A percentile compares a stretch with the other conserved stretches of the same genome.
Conservation (phyloP, 2,797 vertebrate genomes). For the Lerista edwardsae region DNA sequence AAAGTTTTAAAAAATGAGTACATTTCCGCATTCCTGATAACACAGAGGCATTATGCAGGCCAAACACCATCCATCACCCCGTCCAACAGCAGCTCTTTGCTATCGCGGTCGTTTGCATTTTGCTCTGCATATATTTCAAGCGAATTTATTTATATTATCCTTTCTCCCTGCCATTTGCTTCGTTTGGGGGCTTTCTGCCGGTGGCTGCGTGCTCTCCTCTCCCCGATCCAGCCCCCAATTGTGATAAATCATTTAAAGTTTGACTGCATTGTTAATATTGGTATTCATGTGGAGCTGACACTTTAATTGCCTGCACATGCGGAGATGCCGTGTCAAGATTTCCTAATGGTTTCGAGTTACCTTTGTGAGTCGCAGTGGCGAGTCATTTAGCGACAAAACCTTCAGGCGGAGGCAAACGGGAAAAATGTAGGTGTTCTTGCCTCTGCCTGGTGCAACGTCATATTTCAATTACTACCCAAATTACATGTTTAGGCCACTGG, state of each 20-base stretch:
- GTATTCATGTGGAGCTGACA: constrained; percentile 27
- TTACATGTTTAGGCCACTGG: background rate
- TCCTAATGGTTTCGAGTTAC: constrained; percentile 45
- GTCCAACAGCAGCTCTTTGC: background rate
- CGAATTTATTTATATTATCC: constrained; percentile 23
- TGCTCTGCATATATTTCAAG: constrained; percentile 30
- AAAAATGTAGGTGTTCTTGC: constrained; percentile 35
- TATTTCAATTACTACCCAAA: constrained; percentile 47
- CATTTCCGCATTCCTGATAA: background rate
- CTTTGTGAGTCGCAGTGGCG: constrained; percentile 46
- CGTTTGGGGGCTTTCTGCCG: constrained; percentile 1
- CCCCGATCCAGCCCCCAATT: constrained; percentile 22
- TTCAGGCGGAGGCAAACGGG: constrained; percentile 27
- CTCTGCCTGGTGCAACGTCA: constrained; percentile 16
- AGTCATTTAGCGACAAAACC: constrained; percentile 43
- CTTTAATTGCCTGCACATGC: constrained; percentile 47
- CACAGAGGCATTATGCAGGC: background rate
- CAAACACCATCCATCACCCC: background rate
- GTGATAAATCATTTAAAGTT: constrained; percentile 48
- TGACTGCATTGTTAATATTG: constrained; percentile 37
- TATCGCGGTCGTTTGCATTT: background rate
- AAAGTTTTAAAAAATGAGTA: background rate
- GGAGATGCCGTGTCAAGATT: constrained; percentile 39
- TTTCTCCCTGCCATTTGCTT: background rate
- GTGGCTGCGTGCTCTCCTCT: constrained; percentile 18